phyloP scores from a whole-genome alignment of 1,140 invertebrate species.

The Drosophila leontia region DNA sequence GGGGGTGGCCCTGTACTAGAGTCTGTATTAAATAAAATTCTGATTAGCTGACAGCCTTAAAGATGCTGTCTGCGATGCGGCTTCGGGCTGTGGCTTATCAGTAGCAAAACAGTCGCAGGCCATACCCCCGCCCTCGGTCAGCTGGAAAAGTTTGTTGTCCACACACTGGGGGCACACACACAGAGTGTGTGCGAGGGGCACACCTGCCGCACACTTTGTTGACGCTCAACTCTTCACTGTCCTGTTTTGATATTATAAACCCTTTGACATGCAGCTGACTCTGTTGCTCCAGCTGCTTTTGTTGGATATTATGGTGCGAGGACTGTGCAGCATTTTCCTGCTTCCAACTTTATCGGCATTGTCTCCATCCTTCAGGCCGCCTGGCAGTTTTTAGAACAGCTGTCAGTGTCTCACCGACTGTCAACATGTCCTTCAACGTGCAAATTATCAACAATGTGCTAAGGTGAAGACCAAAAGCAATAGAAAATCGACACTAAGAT shows the following conservation, averaged over 20 bases:
- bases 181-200: constrained; percentile 43
- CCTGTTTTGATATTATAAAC: constrained; percentile 73
- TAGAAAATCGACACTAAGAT: neutral
- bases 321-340: constrained; percentile 23
- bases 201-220: constrained; percentile 72
- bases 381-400: constrained; percentile 12
- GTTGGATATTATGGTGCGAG: constrained; percentile 11
- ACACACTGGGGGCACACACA: constrained; percentile 21
- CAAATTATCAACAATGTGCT: constrained; percentile 11
- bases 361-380: neutral
- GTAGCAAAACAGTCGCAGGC: constrained; percentile 48
- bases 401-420: constrained; percentile 15
- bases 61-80: constrained; percentile 43
- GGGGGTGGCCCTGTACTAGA: neutral
- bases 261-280: constrained; percentile 56
- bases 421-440: constrained; percentile 18
- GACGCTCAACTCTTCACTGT: constrained; percentile 63
- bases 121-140: constrained; percentile 33
- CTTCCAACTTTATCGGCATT: constrained; percentile 1
- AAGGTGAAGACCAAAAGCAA: neutral
- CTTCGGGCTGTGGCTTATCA: constrained; percentile 49
- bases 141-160: constrained; percentile 61
- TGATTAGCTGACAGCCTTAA: constrained; percentile 66
- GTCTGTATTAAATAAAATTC: constrained; percentile 8
- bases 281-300: constrained; percentile 17